phyloP scores from a whole-genome alignment of 2,113 vertebrate species.

The Tachysurus fulvidraco region DNA sequence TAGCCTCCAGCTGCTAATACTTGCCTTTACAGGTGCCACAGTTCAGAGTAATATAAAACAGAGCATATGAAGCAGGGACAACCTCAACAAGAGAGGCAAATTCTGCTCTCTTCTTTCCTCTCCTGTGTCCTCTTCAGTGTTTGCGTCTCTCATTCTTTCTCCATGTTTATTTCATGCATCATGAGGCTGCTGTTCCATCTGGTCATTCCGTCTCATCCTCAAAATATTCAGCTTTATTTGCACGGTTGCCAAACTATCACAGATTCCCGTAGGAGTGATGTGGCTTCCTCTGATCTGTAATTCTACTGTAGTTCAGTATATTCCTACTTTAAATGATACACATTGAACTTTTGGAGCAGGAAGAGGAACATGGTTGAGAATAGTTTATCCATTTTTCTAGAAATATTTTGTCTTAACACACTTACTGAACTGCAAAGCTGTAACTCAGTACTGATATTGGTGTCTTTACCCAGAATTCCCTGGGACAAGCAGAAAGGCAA shows the following conservation, averaged over 20 bases:
- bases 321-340: background rate
- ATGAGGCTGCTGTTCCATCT: background rate
- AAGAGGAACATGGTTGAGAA: background rate
- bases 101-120: background rate
- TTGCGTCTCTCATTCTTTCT: background rate
- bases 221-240: conserved; percentile 6
- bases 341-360: background rate
- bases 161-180: background rate
- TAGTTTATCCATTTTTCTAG: background rate
- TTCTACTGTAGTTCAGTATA: conserved; percentile 1
- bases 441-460: background rate
- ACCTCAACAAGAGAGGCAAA: conserved; percentile 22
- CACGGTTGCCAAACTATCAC: background rate
- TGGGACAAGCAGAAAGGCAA: background rate
- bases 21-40: conserved; percentile 69
- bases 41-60: conserved; percentile 64
- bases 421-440: background rate
- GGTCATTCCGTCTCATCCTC: background rate
- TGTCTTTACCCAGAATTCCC: background rate
- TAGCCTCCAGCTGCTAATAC: conserved; percentile 65
- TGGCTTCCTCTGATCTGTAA: background rate
- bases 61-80: conserved; percentile 49
- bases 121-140: background rate
- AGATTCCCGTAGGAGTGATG: conserved; percentile 10
- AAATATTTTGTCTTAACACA: background rate